These are phyloP conservation scores for Diarsia mendica DNA, from an alignment of 2,888 invertebrate genomes.

Conservation along the genomic window DNA sequence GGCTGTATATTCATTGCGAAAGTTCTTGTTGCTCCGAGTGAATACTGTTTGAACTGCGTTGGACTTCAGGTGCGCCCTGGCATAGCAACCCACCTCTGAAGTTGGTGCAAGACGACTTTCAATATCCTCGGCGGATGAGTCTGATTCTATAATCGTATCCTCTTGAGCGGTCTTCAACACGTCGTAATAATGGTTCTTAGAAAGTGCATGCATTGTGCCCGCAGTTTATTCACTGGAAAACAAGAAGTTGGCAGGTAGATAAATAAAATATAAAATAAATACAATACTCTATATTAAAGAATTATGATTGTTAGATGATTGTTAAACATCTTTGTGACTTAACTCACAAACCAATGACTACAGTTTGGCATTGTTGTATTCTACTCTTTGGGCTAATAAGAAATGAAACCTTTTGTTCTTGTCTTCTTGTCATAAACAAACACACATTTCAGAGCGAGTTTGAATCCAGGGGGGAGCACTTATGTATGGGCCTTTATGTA, in stretches of 20 bases:
- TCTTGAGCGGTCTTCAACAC: constrained; percentile 42
- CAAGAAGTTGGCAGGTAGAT: not conserved
- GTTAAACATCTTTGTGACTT: too few species aligned
- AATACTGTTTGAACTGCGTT: constrained; percentile 40
- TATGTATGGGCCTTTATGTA: too few species aligned
- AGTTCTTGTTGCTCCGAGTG: constrained; percentile 38
- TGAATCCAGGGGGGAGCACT: too few species aligned
- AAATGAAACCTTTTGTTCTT: too few species aligned
- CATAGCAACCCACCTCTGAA: constrained; percentile 51
- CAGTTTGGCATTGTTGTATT: too few species aligned
- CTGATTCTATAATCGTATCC: constrained; percentile 51
- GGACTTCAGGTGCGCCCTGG: constrained; percentile 41
- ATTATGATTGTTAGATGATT: too few species aligned
- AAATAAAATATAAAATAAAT: constrained; percentile 29
- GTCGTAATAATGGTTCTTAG: constrained; percentile 40
- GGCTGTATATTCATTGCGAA: constrained; percentile 49
- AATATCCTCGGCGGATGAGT: constrained; percentile 8
- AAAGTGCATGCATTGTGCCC: constrained; percentile 40
- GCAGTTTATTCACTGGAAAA: not conserved
- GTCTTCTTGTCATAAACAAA: too few species aligned
- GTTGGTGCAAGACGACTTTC: not conserved
- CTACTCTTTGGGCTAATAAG: too few species aligned
- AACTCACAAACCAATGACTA: too few species aligned
- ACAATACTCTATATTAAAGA: not conserved
- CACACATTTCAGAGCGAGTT: too few species aligned